Percentiles rank a stretch among this genome's conserved stretches.
These are phyloP conservation scores for Xestoiulus laeticollis DNA, from an alignment of 2,888 invertebrate species.

Conservation along the genomic window DNA sequence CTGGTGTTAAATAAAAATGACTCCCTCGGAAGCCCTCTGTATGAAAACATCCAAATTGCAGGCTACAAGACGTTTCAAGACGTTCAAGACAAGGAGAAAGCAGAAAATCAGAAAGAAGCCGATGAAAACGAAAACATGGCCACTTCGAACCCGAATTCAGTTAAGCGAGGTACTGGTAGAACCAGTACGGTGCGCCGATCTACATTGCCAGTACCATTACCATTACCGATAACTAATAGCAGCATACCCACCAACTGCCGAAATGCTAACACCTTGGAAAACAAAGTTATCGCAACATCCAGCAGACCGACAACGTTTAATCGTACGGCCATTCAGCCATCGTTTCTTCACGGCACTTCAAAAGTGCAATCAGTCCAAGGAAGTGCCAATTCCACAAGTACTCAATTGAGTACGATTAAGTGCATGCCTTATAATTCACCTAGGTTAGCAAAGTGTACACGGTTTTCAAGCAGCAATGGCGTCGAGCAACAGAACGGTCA, in stretches of 20 bases:
- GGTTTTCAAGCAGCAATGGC: constrained; percentile 18
- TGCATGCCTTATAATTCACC: constrained; percentile 56
- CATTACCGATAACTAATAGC: not conserved
- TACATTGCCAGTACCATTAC: not conserved
- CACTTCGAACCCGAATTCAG: constrained; percentile 9
- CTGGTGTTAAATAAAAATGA: constrained; percentile 47
- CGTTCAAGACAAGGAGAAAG: not conserved
- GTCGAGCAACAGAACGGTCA: constrained; percentile 28
- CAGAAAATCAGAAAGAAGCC: not conserved
- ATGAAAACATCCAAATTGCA: constrained; percentile 47
- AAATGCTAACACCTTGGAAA: not conserved
- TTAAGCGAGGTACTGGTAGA: not conserved
- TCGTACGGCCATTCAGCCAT: not conserved
- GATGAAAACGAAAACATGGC: constrained; percentile 35
- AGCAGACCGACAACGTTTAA: not conserved
- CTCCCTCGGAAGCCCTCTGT: not conserved
- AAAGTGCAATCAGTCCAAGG: constrained; percentile 19
- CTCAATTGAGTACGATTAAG: constrained; percentile 50
- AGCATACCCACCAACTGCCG: not conserved
- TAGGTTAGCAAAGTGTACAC: constrained; percentile 52
- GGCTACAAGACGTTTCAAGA: not conserved
- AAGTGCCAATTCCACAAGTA: constrained; percentile 37
- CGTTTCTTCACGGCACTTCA: not conserved
- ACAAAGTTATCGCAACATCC: not conserved
- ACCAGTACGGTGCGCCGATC: not conserved